A percentile compares a stretch with the other conserved stretches of the same genome.
Evolutionary conservation across 1,140 invertebrate genomes (phyloP).

Genomic region (Diachasmimorpha longicaudata): DNA sequence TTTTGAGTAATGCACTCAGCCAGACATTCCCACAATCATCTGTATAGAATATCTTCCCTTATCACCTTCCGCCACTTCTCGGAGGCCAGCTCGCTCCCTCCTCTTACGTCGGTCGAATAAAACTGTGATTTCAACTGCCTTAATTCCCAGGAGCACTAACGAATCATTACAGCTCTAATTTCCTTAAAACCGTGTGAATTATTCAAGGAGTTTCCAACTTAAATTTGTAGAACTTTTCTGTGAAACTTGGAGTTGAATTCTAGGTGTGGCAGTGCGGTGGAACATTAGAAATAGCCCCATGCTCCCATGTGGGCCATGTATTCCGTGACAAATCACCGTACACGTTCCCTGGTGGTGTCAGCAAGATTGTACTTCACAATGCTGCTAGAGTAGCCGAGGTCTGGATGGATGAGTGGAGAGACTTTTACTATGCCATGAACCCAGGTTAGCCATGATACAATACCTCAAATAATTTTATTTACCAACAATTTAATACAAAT

Average conservation of each 20-base stretch:
- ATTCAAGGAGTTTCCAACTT: background rate
- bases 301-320: conserved; percentile 96
- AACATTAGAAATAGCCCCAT: conserved; percentile 92
- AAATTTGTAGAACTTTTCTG: background rate
- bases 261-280: conserved; percentile 99
- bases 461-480: conserved; percentile 1
- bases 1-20: no score
- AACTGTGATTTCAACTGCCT: background rate
- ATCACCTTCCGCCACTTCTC: background rate
- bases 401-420: conserved; percentile 98
- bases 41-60: no score
- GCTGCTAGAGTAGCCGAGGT: conserved; percentile 95
- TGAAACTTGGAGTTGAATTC: conserved; percentile 48
- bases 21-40: no score
- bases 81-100: background rate
- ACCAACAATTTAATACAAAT: background rate
- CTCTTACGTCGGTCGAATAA: background rate
- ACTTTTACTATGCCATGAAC: conserved; percentile 98
- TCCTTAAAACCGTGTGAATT: background rate
- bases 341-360: conserved; percentile 98
- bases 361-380: conserved; percentile 96
- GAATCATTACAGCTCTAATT: background rate
- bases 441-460: conserved; percentile 78
- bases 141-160: background rate
- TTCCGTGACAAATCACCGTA: conserved; percentile 99